These are phyloP conservation scores for Seriola quinqueradiata DNA, from an alignment of 2,113 vertebrate species.

Conservation along the genomic window DNA sequence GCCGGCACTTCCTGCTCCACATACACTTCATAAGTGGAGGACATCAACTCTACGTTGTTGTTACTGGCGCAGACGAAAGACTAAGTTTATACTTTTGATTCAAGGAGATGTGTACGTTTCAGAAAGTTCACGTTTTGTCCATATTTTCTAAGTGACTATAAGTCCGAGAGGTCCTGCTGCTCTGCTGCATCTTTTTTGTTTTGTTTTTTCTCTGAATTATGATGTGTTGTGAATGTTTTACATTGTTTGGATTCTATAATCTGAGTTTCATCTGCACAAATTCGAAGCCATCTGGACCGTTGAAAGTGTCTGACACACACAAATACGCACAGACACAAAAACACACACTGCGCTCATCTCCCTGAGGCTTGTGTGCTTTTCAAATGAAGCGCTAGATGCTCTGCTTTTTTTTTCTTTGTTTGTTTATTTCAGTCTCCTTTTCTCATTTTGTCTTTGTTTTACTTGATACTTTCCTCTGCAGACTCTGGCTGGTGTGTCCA, in stretches of 20 bases:
- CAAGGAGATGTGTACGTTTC: background rate
- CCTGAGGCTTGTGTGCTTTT: slow-evolving; percentile 15
- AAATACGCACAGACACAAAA: slow-evolving; percentile 8
- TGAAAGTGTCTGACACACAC: slow-evolving; percentile 28
- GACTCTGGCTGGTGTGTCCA: background rate
- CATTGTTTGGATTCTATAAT: slow-evolving; percentile 17
- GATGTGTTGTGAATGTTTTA: slow-evolving; percentile 16
- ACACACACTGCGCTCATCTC: slow-evolving; percentile 4
- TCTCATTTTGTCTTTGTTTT: background rate
- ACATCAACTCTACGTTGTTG: background rate
- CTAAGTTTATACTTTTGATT: background rate
- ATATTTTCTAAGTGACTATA: background rate
- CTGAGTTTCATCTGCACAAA: background rate
- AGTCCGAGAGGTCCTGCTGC: background rate
- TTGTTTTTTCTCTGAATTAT: background rate
- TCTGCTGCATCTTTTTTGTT: background rate
- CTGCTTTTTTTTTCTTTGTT: background rate
- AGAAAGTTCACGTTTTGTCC: background rate
- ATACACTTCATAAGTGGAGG: background rate
- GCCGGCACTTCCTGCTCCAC: background rate
- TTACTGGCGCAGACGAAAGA: background rate
- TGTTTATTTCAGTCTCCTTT: slow-evolving; percentile 1
- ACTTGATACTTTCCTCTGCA: background rate
- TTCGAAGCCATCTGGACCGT: slow-evolving; percentile 32
- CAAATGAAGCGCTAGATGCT: background rate